Evolutionary conservation across 2,888 invertebrate species (phyloP).

Genomic region (Cryptocephalus moraei): DNA sequence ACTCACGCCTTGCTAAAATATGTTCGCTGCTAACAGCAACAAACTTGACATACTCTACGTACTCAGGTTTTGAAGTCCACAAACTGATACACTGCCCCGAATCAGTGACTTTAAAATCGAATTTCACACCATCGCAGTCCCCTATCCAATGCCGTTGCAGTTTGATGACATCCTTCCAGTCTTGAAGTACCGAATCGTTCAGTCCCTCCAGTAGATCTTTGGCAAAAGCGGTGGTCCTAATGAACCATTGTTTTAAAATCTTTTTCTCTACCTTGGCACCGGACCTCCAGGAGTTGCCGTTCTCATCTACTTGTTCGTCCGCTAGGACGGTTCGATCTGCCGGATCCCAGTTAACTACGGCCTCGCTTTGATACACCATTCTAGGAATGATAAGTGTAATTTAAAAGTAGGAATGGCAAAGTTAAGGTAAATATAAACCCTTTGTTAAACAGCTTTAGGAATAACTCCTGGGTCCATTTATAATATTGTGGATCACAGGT

Average conservation of each 20-base stretch:
- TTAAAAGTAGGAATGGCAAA: constrained; percentile 1
- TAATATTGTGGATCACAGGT: constrained; percentile 87
- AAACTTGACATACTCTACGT: constrained; percentile 59
- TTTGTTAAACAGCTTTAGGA: constrained; percentile 74
- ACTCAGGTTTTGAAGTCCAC: constrained; percentile 70
- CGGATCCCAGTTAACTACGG: constrained; percentile 97
- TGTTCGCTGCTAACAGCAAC: constrained; percentile 52
- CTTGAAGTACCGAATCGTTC: constrained; percentile 52
- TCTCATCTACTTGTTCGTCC: constrained; percentile 92
- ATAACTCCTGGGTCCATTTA: constrained; percentile 92
- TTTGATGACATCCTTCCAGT: constrained; percentile 78
- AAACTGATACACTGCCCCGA: constrained; percentile 40
- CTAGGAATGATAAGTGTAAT: constrained; percentile 1
- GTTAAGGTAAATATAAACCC: constrained; percentile 36
- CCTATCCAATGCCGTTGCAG: constrained; percentile 88
- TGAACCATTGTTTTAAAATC: constrained; percentile 87
- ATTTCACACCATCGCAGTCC: constrained; percentile 66
- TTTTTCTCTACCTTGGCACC: constrained; percentile 89
- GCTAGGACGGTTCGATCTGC: constrained; percentile 94
- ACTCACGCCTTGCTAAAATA: constrained; percentile 38
- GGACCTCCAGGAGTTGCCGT: constrained; percentile 91
- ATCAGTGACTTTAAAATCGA: constrained; percentile 46
- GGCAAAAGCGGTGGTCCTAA: constrained; percentile 78
- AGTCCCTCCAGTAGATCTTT: constrained; percentile 62
- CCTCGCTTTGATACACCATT: constrained; percentile 79